These are phyloP conservation scores for Telmatochromis sp. DNA, from an alignment of 2,113 vertebrate species.

Conservation along the genomic window DNA sequence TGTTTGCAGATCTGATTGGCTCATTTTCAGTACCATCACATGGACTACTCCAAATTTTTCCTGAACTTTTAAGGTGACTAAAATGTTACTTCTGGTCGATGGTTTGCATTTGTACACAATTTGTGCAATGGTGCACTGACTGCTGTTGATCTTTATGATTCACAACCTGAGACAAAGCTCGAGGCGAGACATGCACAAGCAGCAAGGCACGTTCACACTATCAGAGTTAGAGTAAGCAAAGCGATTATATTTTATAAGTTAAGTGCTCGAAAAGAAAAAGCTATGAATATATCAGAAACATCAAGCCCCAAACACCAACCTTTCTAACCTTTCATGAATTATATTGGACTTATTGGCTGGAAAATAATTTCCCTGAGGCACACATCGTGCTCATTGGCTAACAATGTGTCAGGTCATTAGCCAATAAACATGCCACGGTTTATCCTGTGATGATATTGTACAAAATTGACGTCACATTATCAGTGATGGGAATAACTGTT, in stretches of 20 bases:
- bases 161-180: not conserved
- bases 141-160: not conserved
- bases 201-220: not conserved
- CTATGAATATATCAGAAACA: not conserved
- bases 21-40: not conserved
- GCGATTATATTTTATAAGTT: not conserved
- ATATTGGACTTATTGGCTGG: not conserved
- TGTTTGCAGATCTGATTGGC: not conserved
- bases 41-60: not conserved
- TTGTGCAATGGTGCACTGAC: not conserved
- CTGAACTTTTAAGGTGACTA: not conserved
- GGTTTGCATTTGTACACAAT: not conserved
- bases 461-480: not conserved
- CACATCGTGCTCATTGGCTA: not conserved
- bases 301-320: not conserved
- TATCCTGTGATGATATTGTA: not conserved
- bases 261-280: not conserved
- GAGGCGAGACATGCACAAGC: not conserved
- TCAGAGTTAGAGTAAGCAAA: not conserved
- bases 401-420: not conserved
- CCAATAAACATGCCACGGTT: not conserved
- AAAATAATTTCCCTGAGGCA: not conserved
- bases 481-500: not conserved
- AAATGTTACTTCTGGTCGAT: not conserved
- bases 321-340: not conserved